Evolutionary conservation across 1,140 invertebrate species (phyloP), one percentile per base, ranked within the genome.

Genomic region (Polyergus mexicanus): DNA sequence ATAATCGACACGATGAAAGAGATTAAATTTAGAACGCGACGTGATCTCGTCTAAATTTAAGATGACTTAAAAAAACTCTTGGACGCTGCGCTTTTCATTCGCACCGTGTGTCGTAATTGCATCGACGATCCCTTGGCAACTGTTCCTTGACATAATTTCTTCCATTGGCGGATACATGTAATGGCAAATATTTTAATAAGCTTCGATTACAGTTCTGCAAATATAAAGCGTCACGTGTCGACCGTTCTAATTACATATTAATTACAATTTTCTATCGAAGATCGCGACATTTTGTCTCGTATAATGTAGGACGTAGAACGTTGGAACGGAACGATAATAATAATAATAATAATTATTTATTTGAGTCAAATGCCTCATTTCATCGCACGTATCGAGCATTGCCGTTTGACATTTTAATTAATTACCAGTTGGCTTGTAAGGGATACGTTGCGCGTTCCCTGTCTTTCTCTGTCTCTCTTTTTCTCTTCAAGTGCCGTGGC

Each of bases 41-140:
- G 69, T 28, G 71, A 58, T 32, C 16, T 22, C 41, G 66, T 69
- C 78, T 86, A 86, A 86, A 86, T 83, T 93, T 92, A 91, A 91
- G 72, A 75, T 25, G 78, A 88, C 88, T 92, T 51, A 91, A 89
- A 92, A 93, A 92, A 92, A 91, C 88, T 90, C 88, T 88, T 91
- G 89, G 91, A 92, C 89, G 89, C 87, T 85, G 68, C 47, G 4
- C 65, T 66, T 28, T 51, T 47, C 83, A 28, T 44, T 44, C 38
- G 58, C 16, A n/a, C 16, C 28, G 16, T 10, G 60, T 83, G 69
- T 86, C 78, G 69, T 72, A 84, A 84, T 75, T 83, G 69, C 77
- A 58, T 41, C 62, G 84, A 51, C 22, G 62, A 63, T 32, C 60
- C 38, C 60, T 86, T 86, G 65, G 78, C 74, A 86, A 56, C 35